Evolutionary conservation across 2,113 vertebrate genomes (phyloP).

Genomic region (Rhinoderma darwinii): DNA sequence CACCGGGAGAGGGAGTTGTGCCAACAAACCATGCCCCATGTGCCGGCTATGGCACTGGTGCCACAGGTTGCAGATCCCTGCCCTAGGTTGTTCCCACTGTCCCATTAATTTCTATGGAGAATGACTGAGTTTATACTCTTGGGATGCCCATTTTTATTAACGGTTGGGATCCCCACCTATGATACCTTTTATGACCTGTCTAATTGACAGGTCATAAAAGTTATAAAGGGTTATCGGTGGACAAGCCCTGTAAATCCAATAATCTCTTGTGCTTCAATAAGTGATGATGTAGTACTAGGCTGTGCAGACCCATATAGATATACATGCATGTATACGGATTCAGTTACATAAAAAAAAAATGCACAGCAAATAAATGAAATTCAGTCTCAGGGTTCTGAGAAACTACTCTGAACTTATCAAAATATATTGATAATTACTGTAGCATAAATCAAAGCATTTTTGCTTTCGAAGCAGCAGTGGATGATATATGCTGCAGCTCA

Average conservation of each 20-base stretch:
- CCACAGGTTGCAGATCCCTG: no score
- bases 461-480: constrained; percentile 26
- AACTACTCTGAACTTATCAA: neutral
- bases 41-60: no score
- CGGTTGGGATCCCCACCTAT: no score
- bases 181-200: no score
- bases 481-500: constrained; percentile 35
- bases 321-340: neutral
- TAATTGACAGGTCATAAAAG: neutral
- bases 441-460: constrained; percentile 49
- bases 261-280: neutral
- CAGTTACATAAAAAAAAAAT: neutral
- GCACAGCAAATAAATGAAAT: neutral
- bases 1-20: no score
- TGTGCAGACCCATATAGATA: neutral
- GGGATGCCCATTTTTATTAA: no score
- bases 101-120: no score
- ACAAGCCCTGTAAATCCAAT: neutral
- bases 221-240: neutral
- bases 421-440: constrained; percentile 40
- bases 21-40: no score
- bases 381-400: neutral
- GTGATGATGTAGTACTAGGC: neutral
- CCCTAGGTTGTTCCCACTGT: no score
- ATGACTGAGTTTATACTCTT: no score